Evolutionary conservation across 2,113 vertebrate genomes (phyloP).

Genomic region (Gavialis gangeticus): DNA sequence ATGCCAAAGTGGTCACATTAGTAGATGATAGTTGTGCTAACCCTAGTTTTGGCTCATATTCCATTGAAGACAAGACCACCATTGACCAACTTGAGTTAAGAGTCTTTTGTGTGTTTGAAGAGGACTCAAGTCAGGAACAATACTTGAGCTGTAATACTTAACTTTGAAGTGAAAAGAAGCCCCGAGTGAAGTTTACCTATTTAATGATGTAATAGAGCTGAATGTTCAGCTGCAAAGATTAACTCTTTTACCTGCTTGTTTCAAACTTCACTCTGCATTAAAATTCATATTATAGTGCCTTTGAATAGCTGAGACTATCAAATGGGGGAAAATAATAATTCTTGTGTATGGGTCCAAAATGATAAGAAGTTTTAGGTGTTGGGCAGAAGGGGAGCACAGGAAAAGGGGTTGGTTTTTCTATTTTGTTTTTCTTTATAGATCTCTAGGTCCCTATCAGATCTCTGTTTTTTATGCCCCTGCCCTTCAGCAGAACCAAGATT

Average conservation of each 20-base stretch:
- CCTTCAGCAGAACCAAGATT: too few relatives aligned
- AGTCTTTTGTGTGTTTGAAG: background rate
- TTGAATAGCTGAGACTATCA: slow-evolving; percentile 23
- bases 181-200: background rate
- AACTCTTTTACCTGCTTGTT: background rate
- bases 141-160: background rate
- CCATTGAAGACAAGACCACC: background rate
- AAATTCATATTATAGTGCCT: slow-evolving; percentile 20
- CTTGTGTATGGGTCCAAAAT: slow-evolving; percentile 55
- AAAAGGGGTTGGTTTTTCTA: too few relatives aligned
- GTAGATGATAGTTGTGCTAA: background rate
- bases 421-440: slow-evolving; percentile 30
- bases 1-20: background rate
- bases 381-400: too few relatives aligned
- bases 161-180: background rate
- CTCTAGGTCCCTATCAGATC: slow-evolving; percentile 52
- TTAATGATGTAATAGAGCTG: background rate
- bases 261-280: slow-evolving; percentile 8
- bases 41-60: background rate
- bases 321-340: slow-evolving; percentile 42
- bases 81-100: background rate
- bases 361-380: slow-evolving; percentile 56
- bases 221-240: background rate
- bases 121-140: background rate
- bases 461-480: too few relatives aligned